phyloP scores from a whole-genome alignment of 2,113 vertebrate species.

The Gymnorhina tibicen region DNA sequence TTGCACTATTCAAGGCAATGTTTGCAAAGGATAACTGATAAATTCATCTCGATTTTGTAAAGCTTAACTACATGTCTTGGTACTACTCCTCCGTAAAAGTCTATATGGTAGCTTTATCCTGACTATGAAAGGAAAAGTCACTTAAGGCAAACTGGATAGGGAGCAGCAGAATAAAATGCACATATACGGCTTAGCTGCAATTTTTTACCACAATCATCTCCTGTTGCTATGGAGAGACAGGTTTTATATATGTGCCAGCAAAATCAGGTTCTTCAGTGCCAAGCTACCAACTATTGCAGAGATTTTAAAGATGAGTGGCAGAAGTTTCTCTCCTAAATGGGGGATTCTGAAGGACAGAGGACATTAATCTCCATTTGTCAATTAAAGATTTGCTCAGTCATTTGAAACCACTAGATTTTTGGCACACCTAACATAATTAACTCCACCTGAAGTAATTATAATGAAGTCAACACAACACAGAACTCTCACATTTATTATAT shows the following conservation, averaged over 20 bases:
- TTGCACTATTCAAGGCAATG: not conserved
- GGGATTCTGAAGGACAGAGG: not conserved
- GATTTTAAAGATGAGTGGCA: not conserved
- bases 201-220: not conserved
- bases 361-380: slow-evolving; percentile 25
- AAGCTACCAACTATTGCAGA: not conserved
- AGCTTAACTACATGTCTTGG: not conserved
- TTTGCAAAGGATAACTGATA: not conserved
- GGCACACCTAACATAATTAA: not conserved
- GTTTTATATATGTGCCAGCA: not conserved
- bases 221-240: slow-evolving; percentile 47
- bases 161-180: not conserved
- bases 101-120: not conserved
- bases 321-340: not conserved
- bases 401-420: not conserved
- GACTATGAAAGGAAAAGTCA: slow-evolving; percentile 7
- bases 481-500: not conserved
- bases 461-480: not conserved
- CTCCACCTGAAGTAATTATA: not conserved
- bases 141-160: not conserved
- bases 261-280: not conserved
- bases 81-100: not conserved
- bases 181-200: not conserved
- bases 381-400: not conserved
- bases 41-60: not conserved